phyloP scores from a whole-genome alignment of 2,888 invertebrate species.

The Imbricaverruca yamaguchii region DNA sequence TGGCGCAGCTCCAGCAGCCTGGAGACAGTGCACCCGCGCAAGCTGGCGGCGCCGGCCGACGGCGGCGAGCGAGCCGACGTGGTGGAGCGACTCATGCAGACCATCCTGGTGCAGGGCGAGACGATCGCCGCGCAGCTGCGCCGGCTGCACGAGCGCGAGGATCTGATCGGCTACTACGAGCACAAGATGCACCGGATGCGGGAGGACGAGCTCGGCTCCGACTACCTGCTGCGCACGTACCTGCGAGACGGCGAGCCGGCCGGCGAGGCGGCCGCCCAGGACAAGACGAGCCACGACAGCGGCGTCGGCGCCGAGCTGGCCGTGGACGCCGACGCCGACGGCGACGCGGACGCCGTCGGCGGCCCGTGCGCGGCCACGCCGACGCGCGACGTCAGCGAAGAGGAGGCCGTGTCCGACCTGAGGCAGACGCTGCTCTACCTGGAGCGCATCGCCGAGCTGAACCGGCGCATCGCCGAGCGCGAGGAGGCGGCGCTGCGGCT shows the following conservation, averaged over 20 bases:
- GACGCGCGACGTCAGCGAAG: constrained; percentile 1
- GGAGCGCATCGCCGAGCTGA: background rate
- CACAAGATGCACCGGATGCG: constrained; percentile 65
- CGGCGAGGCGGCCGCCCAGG: background rate
- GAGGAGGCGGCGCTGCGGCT: constrained; percentile 15
- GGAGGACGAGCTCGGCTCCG: constrained; percentile 66
- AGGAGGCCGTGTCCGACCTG: background rate
- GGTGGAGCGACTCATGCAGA: constrained; percentile 19
- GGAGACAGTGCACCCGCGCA: constrained; percentile 20
- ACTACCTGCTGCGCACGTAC: constrained; percentile 70
- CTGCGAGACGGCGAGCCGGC: constrained; percentile 45
- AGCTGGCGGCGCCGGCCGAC: constrained; percentile 26
- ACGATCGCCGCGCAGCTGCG: constrained; percentile 47
- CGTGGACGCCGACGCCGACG: background rate
- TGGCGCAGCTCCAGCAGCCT: constrained; percentile 22
- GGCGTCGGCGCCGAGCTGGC: background rate
- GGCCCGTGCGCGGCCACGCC: background rate
- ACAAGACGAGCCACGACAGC: constrained; percentile 6
- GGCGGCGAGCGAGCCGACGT: constrained; percentile 22
- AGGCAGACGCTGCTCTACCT: background rate
- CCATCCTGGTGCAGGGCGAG: constrained; percentile 35
- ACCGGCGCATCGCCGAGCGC: background rate
- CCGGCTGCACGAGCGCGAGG: constrained; percentile 58
- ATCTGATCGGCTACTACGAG: constrained; percentile 68
- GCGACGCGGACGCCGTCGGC: background rate